These are phyloP conservation scores for Augochlora pura DNA, from an alignment of 1,140 invertebrate species.

Conservation along the genomic window DNA sequence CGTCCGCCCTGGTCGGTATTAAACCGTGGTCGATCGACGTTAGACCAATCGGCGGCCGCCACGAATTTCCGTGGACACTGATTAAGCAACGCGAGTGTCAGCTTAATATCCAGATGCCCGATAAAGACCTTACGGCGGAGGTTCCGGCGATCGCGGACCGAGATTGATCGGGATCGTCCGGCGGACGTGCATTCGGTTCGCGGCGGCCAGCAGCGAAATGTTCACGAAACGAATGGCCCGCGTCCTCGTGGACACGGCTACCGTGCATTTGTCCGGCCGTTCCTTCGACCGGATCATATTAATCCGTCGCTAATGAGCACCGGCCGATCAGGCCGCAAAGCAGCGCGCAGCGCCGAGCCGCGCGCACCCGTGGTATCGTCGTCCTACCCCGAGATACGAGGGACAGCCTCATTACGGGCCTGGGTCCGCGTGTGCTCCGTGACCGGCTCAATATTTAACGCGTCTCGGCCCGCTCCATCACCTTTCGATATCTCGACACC, in stretches of 20 bases:
- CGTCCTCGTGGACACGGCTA: conserved; percentile 63
- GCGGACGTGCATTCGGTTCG: conserved; percentile 21
- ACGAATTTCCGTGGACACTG: conserved; percentile 43
- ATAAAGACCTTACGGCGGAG: conserved; percentile 40
- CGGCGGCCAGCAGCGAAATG: conserved; percentile 19
- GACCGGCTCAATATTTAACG: conserved; percentile 75
- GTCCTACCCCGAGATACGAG: conserved; percentile 63
- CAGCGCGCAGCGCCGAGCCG: too few species aligned
- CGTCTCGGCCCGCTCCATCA: conserved; percentile 71
- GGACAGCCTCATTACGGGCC: conserved; percentile 69
- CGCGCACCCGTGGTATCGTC: conserved; percentile 59
- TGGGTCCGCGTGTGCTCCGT: conserved; percentile 43
- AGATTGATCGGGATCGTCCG: conserved; percentile 30
- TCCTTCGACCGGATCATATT: conserved; percentile 74
- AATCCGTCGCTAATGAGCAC: conserved; percentile 77
- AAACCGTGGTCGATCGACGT: neutral
- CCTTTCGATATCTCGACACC: conserved; percentile 67
- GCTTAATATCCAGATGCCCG: conserved; percentile 41
- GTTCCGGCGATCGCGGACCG: conserved; percentile 27
- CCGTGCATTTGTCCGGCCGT: conserved; percentile 71
- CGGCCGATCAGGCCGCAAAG: conserved; percentile 57
- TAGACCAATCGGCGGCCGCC: neutral
- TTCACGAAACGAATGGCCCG: conserved; percentile 50
- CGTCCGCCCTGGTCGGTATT: too few species aligned
- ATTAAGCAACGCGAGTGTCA: conserved; percentile 25